These are phyloP conservation scores for Vulpes ferrilata DNA, from an alignment of 2,113 vertebrate genomes.

Conservation along the genomic window DNA sequence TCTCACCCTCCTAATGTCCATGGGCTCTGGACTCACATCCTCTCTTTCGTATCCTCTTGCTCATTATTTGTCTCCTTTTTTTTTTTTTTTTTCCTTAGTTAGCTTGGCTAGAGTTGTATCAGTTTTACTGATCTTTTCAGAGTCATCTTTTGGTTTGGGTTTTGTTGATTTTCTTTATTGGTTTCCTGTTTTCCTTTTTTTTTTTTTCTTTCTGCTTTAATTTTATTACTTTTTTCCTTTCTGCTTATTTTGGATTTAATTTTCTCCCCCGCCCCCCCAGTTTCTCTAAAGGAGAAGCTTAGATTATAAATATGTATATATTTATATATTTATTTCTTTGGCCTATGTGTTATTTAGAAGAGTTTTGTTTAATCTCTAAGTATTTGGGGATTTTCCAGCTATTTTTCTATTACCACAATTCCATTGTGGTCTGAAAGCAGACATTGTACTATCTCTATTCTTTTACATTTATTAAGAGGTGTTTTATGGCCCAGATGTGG, in stretches of 20 bases:
- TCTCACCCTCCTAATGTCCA: not conserved
- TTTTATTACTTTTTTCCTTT: not conserved
- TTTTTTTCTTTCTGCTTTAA: not conserved
- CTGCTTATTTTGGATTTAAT: not conserved
- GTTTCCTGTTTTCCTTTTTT: not conserved
- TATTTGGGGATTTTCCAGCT: not conserved
- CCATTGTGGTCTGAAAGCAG: not conserved
- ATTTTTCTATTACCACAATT: not conserved
- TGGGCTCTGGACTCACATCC: rapidly evolving
- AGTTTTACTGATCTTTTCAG: not conserved
- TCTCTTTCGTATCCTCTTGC: not conserved
- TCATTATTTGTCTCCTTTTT: not conserved
- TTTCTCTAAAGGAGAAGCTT: not conserved
- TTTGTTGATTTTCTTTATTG: not conserved
- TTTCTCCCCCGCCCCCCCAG: not conserved
- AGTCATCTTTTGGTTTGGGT: not conserved
- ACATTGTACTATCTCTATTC: not conserved
- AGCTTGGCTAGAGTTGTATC: not conserved
- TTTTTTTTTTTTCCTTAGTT: not conserved
- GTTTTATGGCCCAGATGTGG: not conserved
- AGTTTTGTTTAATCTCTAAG: not conserved
- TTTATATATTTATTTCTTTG: not conserved
- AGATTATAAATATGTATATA: not conserved
- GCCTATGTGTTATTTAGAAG: not conserved
- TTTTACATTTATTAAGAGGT: not conserved